phyloP scores from a whole-genome alignment of 2,797 vertebrate genomes.

The Erethizon dorsatum region DNA sequence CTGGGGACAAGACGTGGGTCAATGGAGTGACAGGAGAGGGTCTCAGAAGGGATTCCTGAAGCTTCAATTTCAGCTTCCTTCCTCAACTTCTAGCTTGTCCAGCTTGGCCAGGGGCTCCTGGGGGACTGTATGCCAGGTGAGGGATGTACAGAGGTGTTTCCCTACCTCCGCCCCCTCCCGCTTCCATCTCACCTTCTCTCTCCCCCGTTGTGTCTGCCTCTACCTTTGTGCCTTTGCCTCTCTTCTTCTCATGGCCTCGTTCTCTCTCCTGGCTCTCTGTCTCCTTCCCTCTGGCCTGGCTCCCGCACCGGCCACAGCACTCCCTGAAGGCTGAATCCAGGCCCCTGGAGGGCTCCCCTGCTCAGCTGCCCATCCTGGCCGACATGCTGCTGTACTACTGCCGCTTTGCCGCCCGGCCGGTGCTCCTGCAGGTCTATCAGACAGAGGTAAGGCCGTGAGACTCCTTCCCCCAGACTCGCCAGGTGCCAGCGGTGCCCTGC shows the following conservation, averaged over 20 bases:
- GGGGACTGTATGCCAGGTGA: not conserved
- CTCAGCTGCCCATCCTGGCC: conserved; percentile 95
- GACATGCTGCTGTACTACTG: conserved; percentile 98
- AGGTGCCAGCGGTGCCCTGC: not conserved
- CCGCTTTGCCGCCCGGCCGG: conserved; percentile 92
- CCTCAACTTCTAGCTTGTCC: not conserved
- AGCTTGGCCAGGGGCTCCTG: not conserved
- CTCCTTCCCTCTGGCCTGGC: not conserved
- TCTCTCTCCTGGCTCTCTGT: not conserved
- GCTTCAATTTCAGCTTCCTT: not conserved
- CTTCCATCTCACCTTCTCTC: not conserved
- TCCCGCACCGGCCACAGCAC: conserved; percentile 85
- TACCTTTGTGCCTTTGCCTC: too few relatives aligned
- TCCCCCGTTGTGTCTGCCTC: not conserved
- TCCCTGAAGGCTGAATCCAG: conserved; percentile 93
- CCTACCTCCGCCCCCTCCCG: not conserved
- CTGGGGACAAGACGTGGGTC: not conserved
- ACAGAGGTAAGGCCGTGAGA: conserved; percentile 91
- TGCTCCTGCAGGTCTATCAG: conserved; percentile 97
- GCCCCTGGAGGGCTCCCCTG: conserved; percentile 88
- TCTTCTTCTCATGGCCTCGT: not conserved
- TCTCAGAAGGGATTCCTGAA: not conserved
- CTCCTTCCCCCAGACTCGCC: not conserved
- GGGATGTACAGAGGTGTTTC: accelerated
- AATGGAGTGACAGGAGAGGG: not conserved